Evolutionary conservation across 2,888 invertebrate species (phyloP), one percentile per base, ranked within the genome.

Genomic region (Spodoptera exigua): DNA sequence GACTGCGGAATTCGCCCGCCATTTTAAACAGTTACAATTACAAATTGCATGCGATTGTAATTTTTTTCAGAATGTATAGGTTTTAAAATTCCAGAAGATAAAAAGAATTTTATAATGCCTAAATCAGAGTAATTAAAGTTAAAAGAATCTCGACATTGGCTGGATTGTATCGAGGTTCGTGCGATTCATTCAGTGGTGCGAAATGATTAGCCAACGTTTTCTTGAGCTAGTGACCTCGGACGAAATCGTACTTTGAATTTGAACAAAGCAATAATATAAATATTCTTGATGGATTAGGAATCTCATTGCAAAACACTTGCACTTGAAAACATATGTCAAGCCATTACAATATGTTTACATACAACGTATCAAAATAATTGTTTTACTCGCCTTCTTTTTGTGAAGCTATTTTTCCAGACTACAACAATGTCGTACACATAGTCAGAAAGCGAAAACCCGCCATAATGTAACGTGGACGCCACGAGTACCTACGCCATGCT

Each of bases 391-490:
- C 17, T 41, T 13, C n/a, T 46, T 37, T 27, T 10, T 3, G 9
- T 12, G 17, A 44, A 13, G 11, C 0, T 17, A 12, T 36, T 40
- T 21, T 44, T 39, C 9, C 27, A 3, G 27, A 27, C 27, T 27
- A 27, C 27, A 40, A 40, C 40, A 17, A 40, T 40, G 40, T 41
- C 13, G 54, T 40, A 61, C 45, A 70, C 61, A 73, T 67, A 64
- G 56, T 67, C 74, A 77, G 78, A 78, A 82, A 85, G 78, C 76
- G 71, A 85, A 86, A 86, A 80, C 89, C 86, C 91, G 92, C 90
- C 92, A 89, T 88, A 92, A 86, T 78, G 88, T 87, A 89, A 88
- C 89, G 89, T 87, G 84, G 90, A 90, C 89, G 93, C 92, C 92
- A 91, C 91, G 91, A 91, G 88, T 87, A 63, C 66, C 63, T 62